These are phyloP conservation scores for Noctua pronuba DNA, from an alignment of 2,888 invertebrate genomes.

Conservation along the genomic window DNA sequence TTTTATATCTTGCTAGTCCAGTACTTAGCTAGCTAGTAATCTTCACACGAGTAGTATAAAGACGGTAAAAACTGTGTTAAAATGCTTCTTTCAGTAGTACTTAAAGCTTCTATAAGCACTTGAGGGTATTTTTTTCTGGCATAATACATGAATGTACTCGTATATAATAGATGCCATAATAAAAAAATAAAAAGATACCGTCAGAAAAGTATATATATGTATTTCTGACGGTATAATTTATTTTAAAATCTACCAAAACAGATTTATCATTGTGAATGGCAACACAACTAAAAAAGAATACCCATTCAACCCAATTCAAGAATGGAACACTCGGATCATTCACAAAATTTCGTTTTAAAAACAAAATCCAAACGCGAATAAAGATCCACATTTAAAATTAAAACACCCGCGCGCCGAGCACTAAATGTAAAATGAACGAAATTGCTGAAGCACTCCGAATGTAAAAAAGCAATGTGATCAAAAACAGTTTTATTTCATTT, in stretches of 20 bases:
- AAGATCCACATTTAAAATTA: constrained; percentile 9
- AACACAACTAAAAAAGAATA: too few species aligned
- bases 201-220: too few species aligned
- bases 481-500: constrained; percentile 16
- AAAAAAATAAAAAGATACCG: too few species aligned
- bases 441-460: neutral
- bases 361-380: neutral
- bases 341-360: neutral
- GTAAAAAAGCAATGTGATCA: constrained; percentile 18
- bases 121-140: too few species aligned
- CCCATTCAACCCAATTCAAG: neutral
- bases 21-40: neutral
- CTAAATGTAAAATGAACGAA: neutral
- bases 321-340: neutral
- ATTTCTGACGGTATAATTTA: too few species aligned
- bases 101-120: neutral
- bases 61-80: neutral
- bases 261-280: neutral
- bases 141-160: too few species aligned
- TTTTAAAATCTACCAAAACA: neutral
- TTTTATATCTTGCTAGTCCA: constrained; percentile 30
- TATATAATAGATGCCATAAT: too few species aligned
- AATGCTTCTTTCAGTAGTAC: neutral
- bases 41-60: neutral
- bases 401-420: neutral